Conservation (phyloP, 2,888 invertebrate genomes). For the Athalia cordata region DNA sequence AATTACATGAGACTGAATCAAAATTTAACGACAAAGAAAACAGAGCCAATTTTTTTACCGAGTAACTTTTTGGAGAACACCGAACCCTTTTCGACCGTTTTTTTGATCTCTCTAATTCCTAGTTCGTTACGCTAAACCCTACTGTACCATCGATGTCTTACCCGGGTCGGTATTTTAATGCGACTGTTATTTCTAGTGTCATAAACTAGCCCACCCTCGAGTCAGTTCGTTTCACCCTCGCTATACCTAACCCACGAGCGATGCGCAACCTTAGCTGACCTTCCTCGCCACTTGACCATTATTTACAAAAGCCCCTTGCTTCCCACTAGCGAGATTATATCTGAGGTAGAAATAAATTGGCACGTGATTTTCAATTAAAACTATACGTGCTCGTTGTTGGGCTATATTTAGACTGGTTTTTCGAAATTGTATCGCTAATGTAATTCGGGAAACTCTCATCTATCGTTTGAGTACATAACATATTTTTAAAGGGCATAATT, state of each 20-base stretch:
- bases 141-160: constrained; percentile 6
- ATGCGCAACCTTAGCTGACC: constrained; percentile 48
- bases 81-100: too few relatives aligned
- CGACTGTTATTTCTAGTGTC: constrained; percentile 19
- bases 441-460: neutral
- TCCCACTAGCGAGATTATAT: constrained; percentile 57
- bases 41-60: too few relatives aligned
- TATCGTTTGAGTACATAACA: neutral
- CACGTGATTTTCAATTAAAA: constrained; percentile 63
- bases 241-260: constrained; percentile 9
- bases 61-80: too few relatives aligned
- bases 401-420: constrained; percentile 30
- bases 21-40: too few relatives aligned
- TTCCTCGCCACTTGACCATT: constrained; percentile 60
- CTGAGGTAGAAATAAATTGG: constrained; percentile 60
- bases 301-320: constrained; percentile 56
- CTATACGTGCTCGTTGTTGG: constrained; percentile 14
- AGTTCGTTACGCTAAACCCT: neutral
- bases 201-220: constrained; percentile 34
- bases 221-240: neutral
- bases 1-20: too few relatives aligned
- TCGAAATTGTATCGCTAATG: neutral
- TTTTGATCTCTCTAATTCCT: neutral
- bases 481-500: too few relatives aligned
- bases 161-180: constrained; percentile 20